These are phyloP conservation scores for Drosophila mayri DNA, from an alignment of 1,140 invertebrate genomes.

Conservation along the genomic window DNA sequence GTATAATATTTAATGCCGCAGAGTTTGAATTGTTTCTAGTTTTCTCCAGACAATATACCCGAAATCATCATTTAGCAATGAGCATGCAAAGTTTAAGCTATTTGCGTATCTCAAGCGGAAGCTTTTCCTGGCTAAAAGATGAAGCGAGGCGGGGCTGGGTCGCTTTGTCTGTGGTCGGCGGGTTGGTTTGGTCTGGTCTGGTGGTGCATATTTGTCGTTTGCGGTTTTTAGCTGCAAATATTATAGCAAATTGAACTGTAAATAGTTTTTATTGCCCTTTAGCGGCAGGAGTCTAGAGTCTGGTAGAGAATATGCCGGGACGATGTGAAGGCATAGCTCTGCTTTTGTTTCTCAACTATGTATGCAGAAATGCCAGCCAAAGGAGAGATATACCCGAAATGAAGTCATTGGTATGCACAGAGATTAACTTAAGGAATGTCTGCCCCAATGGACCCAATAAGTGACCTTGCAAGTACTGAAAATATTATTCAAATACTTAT, in stretches of 20 bases:
- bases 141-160: conserved; percentile 8
- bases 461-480: background rate
- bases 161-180: conserved; percentile 57
- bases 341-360: conserved; percentile 49
- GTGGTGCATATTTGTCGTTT: conserved; percentile 78
- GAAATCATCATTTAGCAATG: background rate
- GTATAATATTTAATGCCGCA: background rate
- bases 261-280: conserved; percentile 78
- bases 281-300: conserved; percentile 42
- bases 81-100: conserved; percentile 64
- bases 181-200: conserved; percentile 33
- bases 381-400: conserved; percentile 44
- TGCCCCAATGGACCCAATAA: background rate
- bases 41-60: conserved; percentile 4
- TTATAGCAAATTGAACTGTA: conserved; percentile 83
- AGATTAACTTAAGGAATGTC: conserved; percentile 63
- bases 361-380: conserved; percentile 8
- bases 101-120: conserved; percentile 46
- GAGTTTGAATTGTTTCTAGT: too few relatives aligned
- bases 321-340: conserved; percentile 48
- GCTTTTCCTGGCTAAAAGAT: conserved; percentile 12
- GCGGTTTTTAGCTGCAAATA: conserved; percentile 73
- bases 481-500: background rate
- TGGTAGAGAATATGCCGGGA: conserved; percentile 35
- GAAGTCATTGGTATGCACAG: conserved; percentile 63